Percentiles rank a stretch among this genome's conserved stretches.
phyloP scores from a whole-genome alignment of 2,888 invertebrate genomes.

The Crossocerus cetratus region DNA sequence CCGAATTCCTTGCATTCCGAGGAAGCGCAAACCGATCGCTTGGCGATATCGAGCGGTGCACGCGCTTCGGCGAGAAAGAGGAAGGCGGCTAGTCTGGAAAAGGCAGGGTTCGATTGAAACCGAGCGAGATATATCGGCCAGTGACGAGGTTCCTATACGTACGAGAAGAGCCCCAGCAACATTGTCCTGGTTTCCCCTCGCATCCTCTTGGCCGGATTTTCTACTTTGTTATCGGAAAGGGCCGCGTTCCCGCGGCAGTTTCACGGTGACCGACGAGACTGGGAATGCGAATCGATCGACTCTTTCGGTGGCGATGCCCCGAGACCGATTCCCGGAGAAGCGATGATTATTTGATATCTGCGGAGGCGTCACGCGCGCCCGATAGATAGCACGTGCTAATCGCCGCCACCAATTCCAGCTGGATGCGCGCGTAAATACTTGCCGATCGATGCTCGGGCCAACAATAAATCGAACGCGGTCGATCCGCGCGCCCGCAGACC shows the following conservation, averaged over 20 bases:
- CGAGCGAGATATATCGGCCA: background rate
- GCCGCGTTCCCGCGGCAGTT: too few relatives aligned
- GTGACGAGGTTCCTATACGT: background rate
- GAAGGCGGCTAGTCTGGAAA: slow-evolving; percentile 1
- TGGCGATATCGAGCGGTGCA: background rate
- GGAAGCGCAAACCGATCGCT: background rate
- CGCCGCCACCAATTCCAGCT: slow-evolving; percentile 1
- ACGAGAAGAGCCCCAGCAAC: slow-evolving; percentile 4
- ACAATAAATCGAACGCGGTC: background rate
- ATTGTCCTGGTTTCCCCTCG: background rate
- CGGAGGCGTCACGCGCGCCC: slow-evolving; percentile 13
- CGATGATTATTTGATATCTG: slow-evolving; percentile 21
- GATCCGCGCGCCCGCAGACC: slow-evolving; percentile 9
- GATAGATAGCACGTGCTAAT: slow-evolving; percentile 12
- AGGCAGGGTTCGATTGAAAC: background rate
- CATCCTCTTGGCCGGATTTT: background rate
- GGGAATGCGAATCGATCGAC: background rate
- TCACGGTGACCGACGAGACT: background rate
- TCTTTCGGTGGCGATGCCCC: background rate
- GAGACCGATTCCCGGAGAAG: background rate
- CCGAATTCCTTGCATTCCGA: slow-evolving; percentile 11
- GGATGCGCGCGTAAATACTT: background rate
- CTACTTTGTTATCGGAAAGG: too few relatives aligned
- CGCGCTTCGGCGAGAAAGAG: background rate
- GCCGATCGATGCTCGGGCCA: background rate